These are phyloP conservation scores for Platanista minor DNA, from an alignment of 2,113 vertebrate genomes.

Conservation along the genomic window DNA sequence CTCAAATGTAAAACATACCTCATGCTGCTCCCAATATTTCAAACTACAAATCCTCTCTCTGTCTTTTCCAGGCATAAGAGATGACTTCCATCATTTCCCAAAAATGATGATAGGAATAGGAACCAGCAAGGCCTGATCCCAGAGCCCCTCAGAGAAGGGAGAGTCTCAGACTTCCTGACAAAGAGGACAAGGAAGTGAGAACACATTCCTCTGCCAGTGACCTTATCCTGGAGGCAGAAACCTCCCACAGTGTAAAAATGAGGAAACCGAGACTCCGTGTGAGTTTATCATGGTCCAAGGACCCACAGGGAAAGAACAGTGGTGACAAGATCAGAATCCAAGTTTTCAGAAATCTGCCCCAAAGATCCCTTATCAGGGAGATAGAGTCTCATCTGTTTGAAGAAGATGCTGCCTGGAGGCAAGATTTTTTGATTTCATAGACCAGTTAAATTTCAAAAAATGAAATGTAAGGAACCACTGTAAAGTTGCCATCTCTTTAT, in stretches of 20 bases:
- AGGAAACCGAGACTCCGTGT: background rate
- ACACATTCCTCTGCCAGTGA: background rate
- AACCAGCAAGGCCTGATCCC: background rate
- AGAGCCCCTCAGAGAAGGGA: background rate
- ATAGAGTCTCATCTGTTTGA: background rate
- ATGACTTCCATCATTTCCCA: background rate
- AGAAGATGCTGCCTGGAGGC: conserved; percentile 37
- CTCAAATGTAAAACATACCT: background rate
- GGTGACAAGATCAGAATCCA: background rate
- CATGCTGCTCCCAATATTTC: background rate
- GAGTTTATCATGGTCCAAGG: background rate
- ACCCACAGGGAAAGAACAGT: background rate
- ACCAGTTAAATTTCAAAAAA: conserved; percentile 41
- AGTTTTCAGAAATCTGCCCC: background rate
- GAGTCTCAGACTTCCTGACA: background rate
- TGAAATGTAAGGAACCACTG: conserved; percentile 53
- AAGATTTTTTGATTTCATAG: conserved; percentile 38
- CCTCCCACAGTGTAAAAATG: background rate
- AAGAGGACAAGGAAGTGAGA: background rate
- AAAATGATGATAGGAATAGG: background rate
- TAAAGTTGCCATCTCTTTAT: conserved; percentile 48
- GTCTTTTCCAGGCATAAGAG: background rate
- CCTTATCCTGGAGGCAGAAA: background rate
- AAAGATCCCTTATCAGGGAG: background rate
- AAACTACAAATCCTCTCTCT: background rate